Evolutionary conservation across 2,888 invertebrate genomes (phyloP), one percentile per base, ranked within the genome.

Genomic region (Drosophila kuntzei): DNA sequence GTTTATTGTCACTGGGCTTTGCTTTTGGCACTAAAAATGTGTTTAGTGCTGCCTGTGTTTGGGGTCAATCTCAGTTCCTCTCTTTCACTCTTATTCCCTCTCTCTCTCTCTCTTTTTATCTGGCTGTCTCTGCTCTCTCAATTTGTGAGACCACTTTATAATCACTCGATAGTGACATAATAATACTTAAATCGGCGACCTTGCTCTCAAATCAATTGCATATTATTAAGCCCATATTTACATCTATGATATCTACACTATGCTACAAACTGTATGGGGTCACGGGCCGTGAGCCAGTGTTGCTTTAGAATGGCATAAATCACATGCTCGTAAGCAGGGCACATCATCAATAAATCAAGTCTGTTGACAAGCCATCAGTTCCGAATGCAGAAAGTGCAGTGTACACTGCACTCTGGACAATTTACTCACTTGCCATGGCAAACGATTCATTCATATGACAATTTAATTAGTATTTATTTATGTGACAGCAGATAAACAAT

Each of bases 341-440:
- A 74, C 62, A 69, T 49, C 53, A 12, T 37, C 71, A 69, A 84
- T 84, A 86, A 87, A 84, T 87, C 81, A 84, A 53, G 60, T 49
- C 77, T 58, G 66, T 63, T 84, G 75, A 65, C 67, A 64, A 39
- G 61, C 47, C 75, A 64, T 71, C 71, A 66, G 68, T 5, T 34
- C 44, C n/a, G 8, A 29, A 22, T 34, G 27, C 34, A 11, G 25
- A 51, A 41, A 58, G 29, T 51, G 60, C 27, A 46, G 16, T 14
- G 1, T 25, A n/a, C 39, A 14, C 41, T 34, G 60, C 29, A 32
- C 25, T 12, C 34, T 9, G 16, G 11, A 50, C 41, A 59, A 41
- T 59, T 49, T 29, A 37, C 20, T 29, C 18, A 27, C 6, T 22
- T 46, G 39, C 34, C 44, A 25, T 49, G 11, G 37, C 14, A 47